phyloP scores from a whole-genome alignment of 2,888 invertebrate species.

The Eilema sororculum region DNA sequence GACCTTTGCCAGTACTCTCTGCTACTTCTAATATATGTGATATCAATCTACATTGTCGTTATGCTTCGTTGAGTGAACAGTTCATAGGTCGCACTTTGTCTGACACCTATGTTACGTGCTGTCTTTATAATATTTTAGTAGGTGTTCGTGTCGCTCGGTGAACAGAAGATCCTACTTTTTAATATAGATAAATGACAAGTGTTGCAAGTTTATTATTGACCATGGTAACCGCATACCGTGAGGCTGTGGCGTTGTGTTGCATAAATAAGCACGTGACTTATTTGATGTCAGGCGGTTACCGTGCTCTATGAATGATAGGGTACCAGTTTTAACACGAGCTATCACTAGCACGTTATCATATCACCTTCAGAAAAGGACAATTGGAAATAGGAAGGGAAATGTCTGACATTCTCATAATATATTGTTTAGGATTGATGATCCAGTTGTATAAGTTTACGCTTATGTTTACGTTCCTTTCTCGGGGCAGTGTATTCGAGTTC shows the following conservation, averaged over 20 bases:
- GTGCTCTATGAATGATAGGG: no score
- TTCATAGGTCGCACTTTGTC: slow-evolving; percentile 12
- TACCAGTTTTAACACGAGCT: no score
- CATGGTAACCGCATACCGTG: background rate
- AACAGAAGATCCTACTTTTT: background rate
- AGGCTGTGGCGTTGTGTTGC: background rate
- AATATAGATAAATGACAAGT: background rate
- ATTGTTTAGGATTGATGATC: background rate
- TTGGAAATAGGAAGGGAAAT: background rate
- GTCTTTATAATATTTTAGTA: background rate
- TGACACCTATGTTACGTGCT: slow-evolving; percentile 10
- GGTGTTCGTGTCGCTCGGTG: background rate
- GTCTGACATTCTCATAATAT: background rate
- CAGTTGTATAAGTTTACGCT: no score
- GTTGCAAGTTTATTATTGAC: background rate
- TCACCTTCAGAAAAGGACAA: background rate
- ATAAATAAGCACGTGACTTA: background rate
- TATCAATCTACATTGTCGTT: background rate
- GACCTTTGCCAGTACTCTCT: slow-evolving; percentile 28
- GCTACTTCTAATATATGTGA: slow-evolving; percentile 1
- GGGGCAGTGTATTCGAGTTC: no score
- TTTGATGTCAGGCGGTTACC: background rate
- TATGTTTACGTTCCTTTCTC: no score
- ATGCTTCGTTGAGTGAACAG: slow-evolving; percentile 7
- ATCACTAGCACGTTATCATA: no score